phyloP scores from a whole-genome alignment of 2,888 invertebrate genomes.

The Antitype chi region DNA sequence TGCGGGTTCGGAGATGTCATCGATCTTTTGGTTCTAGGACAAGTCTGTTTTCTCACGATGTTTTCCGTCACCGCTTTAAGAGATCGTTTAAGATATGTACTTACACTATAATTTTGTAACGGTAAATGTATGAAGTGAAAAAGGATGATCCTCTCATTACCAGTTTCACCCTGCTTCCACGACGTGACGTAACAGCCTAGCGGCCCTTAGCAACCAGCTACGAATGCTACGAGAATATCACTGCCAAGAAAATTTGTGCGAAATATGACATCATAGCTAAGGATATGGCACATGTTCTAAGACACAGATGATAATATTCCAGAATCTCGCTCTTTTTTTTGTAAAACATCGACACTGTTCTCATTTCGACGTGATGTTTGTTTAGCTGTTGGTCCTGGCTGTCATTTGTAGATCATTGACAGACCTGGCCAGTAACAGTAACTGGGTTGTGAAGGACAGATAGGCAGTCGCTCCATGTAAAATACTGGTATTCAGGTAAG shows the following conservation, averaged over 20 bases:
- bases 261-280: not conserved
- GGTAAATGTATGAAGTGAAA: not conserved
- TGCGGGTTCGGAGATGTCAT: too few relatives aligned
- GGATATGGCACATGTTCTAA: not conserved
- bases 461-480: not conserved
- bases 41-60: too few relatives aligned
- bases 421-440: not conserved
- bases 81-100: too few relatives aligned
- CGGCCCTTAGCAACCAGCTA: conserved; percentile 14
- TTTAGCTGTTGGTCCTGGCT: not conserved
- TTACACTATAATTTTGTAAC: not conserved
- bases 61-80: too few relatives aligned
- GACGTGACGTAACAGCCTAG: not conserved
- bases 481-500: too few relatives aligned
- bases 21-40: fast-evolving
- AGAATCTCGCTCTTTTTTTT: not conserved
- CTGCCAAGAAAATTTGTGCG: not conserved
- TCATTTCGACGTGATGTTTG: not conserved
- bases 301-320: too few relatives aligned
- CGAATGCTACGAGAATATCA: conserved; percentile 8
- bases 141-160: not conserved
- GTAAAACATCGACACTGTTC: not conserved
- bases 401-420: not conserved
- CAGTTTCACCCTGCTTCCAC: not conserved
- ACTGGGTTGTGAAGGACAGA: not conserved